Conservation (phyloP, 2,888 invertebrate genomes). For the Andrena trimmerana region DNA sequence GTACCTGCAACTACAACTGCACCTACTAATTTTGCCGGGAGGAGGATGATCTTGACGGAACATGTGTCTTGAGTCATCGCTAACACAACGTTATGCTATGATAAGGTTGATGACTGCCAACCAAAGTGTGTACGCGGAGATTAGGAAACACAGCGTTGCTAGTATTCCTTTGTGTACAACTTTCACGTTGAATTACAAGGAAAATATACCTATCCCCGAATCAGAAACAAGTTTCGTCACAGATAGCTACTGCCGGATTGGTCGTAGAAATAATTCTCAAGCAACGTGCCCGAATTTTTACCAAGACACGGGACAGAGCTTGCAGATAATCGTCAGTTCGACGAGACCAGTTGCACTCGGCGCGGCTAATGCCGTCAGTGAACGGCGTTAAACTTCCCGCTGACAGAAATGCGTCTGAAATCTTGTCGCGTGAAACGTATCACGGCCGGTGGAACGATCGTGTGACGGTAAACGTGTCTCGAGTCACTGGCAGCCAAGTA, state of each 20-base stretch:
- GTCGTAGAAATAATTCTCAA: not conserved
- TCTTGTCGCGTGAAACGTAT: slow-evolving; percentile 56
- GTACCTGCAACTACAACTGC: slow-evolving; percentile 66
- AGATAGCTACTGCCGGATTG: too few species aligned
- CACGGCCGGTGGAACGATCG: slow-evolving; percentile 52
- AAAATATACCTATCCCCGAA: too few species aligned
- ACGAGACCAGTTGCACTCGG: slow-evolving; percentile 68
- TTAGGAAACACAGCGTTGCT: not conserved
- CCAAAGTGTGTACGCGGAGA: not conserved
- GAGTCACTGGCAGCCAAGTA: slow-evolving; percentile 71
- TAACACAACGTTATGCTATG: slow-evolving; percentile 33
- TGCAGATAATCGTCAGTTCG: slow-evolving; percentile 21
- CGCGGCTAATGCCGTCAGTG: slow-evolving; percentile 42
- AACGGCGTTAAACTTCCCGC: slow-evolving; percentile 58
- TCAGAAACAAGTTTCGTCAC: too few species aligned
- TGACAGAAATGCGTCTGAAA: slow-evolving; percentile 66
- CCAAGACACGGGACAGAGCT: not conserved
- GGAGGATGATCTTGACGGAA: slow-evolving; percentile 59
- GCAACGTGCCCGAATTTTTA: not conserved
- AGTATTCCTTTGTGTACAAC: too few species aligned
- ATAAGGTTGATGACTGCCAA: slow-evolving; percentile 15
- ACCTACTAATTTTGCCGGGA: slow-evolving; percentile 65
- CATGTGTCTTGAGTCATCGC: slow-evolving; percentile 50
- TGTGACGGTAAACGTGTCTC: slow-evolving; percentile 67
- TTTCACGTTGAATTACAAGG: too few species aligned